Conservation (phyloP, 2,797 vertebrate species). For the Peromyscus nudipes region DNA sequence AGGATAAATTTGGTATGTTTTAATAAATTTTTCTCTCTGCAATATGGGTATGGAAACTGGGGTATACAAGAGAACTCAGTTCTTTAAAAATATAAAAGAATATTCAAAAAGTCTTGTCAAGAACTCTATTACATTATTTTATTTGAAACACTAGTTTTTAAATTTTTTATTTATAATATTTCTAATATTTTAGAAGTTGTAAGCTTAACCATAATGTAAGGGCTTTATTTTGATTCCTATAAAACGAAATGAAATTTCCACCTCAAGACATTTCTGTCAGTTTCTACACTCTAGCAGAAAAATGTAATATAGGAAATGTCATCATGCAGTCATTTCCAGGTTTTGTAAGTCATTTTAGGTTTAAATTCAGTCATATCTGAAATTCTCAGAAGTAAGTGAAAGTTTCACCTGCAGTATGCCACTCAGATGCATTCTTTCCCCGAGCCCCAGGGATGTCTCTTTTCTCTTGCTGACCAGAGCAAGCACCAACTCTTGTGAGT, state of each 20-base stretch:
- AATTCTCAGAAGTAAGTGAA: background rate
- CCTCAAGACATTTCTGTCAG: conserved; percentile 33
- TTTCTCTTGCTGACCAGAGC: background rate
- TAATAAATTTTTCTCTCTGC: conserved; percentile 69
- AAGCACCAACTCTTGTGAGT: background rate
- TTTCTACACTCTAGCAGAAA: conserved; percentile 54
- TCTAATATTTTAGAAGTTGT: conserved; percentile 22
- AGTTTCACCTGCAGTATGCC: background rate
- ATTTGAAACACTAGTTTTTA: conserved; percentile 64
- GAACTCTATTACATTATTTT: conserved; percentile 61
- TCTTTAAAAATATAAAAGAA: conserved; percentile 66
- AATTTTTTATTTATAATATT: conserved; percentile 5
- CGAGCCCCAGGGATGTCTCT: rapidly evolving
- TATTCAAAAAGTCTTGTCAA: conserved; percentile 9
- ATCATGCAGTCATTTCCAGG: conserved; percentile 53
- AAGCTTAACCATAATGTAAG: background rate
- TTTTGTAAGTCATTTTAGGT: conserved; percentile 47
- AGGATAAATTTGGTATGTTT: conserved; percentile 74
- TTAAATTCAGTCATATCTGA: conserved; percentile 58
- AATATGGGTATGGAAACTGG: background rate
- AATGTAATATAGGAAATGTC: conserved; percentile 65
- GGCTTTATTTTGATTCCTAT: conserved; percentile 34
- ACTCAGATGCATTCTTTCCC: background rate
- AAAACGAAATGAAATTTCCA: conserved; percentile 42
- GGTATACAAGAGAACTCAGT: conserved; percentile 40